These are phyloP conservation scores for Gallinago jamesoni DNA, from an alignment of 2,113 vertebrate species.

Conservation along the genomic window DNA sequence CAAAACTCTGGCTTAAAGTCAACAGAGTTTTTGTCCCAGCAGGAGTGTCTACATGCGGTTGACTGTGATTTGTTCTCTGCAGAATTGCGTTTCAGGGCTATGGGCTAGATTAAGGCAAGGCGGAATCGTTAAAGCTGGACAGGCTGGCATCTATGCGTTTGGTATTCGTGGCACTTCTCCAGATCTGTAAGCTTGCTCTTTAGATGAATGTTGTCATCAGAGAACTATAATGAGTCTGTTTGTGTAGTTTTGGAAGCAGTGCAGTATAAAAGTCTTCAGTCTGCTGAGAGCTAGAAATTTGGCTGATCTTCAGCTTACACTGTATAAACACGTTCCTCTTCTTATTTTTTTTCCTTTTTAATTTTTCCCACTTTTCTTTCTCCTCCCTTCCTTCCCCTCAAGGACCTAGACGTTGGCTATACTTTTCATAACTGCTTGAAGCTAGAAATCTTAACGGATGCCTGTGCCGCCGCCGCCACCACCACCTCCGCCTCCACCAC, in stretches of 20 bases:
- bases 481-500: constrained; percentile 28
- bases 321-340: neutral
- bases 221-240: constrained; percentile 15
- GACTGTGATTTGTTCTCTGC: neutral
- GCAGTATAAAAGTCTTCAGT: constrained; percentile 14
- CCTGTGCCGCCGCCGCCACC: constrained; percentile 64
- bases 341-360: neutral
- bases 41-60: neutral
- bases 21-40: neutral
- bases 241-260: neutral
- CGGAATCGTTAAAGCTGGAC: neutral
- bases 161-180: constrained; percentile 24
- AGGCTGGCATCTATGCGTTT: constrained; percentile 15
- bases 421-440: constrained; percentile 40
- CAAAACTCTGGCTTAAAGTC: neutral
- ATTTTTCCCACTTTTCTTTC: neutral
- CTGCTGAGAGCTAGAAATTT: neutral
- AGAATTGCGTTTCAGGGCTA: neutral
- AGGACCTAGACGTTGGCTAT: neutral
- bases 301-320: neutral
- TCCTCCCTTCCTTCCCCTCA: neutral
- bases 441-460: constrained; percentile 63
- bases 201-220: constrained; percentile 26
- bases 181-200: constrained; percentile 35
- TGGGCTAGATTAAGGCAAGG: neutral